These are phyloP conservation scores for Poecilia latipinna DNA, from an alignment of 2,113 vertebrate genomes.

Conservation along the genomic window DNA sequence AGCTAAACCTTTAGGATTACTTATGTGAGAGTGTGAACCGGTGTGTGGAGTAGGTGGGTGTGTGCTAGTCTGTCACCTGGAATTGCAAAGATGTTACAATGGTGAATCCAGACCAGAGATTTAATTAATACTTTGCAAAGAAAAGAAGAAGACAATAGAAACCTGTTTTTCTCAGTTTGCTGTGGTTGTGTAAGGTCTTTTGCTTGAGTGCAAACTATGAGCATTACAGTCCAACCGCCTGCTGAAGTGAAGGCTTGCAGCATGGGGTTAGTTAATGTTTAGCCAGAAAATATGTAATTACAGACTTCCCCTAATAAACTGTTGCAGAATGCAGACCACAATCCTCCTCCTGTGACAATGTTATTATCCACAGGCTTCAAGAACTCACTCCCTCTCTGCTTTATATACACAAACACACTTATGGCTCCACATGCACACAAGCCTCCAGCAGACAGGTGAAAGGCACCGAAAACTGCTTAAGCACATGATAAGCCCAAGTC, in stretches of 20 bases:
- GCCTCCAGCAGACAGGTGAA: constrained; percentile 34
- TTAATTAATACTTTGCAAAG: constrained; percentile 36
- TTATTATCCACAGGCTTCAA: constrained; percentile 64
- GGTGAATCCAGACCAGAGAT: not conserved
- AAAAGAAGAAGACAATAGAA: not conserved
- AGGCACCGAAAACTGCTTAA: constrained; percentile 5
- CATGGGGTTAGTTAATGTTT: constrained; percentile 89
- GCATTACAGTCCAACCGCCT: constrained; percentile 30
- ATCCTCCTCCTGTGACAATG: constrained; percentile 68
- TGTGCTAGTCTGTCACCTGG: not conserved
- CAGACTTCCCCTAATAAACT: constrained; percentile 89
- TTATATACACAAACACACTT: constrained; percentile 16
- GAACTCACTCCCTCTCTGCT: constrained; percentile 30
- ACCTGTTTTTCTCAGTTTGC: constrained; percentile 14
- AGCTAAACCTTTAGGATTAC: not conserved
- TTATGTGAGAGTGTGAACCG: not conserved
- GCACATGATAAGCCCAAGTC: not conserved
- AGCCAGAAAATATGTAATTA: constrained; percentile 91
- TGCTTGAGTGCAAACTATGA: constrained; percentile 15
- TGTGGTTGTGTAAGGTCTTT: constrained; percentile 5
- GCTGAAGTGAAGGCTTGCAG: constrained; percentile 69
- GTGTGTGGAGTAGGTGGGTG: too few species aligned
- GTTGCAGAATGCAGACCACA: constrained; percentile 84
- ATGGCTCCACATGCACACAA: not conserved
- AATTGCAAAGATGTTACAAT: not conserved